These are phyloP conservation scores for Dendroctonus valens DNA, from an alignment of 1,140 invertebrate species.

Conservation along the genomic window DNA sequence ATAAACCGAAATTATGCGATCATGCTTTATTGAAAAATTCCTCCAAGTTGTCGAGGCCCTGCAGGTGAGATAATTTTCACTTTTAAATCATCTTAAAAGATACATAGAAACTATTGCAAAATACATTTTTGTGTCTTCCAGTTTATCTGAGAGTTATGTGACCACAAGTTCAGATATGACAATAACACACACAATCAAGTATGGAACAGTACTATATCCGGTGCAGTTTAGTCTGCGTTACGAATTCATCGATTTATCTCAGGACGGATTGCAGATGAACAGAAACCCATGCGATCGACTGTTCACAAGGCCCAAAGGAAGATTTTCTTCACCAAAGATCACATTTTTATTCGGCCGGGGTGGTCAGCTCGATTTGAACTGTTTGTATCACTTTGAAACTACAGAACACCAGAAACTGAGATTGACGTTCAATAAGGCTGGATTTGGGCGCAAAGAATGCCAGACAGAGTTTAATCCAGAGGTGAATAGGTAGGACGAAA, in stretches of 20 bases:
- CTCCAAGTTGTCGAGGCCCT: conserved; percentile 70
- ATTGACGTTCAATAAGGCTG: conserved; percentile 62
- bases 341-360: conserved; percentile 81
- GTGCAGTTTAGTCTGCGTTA: conserved; percentile 75
- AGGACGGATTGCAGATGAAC: conserved; percentile 60
- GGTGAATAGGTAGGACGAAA: conserved; percentile 45
- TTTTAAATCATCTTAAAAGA: neutral
- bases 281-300: conserved; percentile 62
- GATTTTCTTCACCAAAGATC: conserved; percentile 72
- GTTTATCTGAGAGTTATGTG: conserved; percentile 73
- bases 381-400: conserved; percentile 71
- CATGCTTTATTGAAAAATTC: conserved; percentile 72
- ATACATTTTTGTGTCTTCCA: neutral
- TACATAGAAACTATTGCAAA: neutral
- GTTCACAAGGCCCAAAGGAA: conserved; percentile 58
- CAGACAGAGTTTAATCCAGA: conserved; percentile 62
- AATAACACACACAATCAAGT: conserved; percentile 69
- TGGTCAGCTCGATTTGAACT: conserved; percentile 71
- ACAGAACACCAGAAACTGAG: conserved; percentile 64
- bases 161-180: conserved; percentile 69
- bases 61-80: conserved; percentile 47
- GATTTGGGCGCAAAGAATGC: conserved; percentile 68
- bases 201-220: conserved; percentile 74
- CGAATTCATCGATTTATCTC: conserved; percentile 70
- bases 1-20: conserved; percentile 70